Percentiles rank a stretch among this genome's conserved stretches.
phyloP scores from a whole-genome alignment of 37 sponge, comb jelly and placozoan species.

The Haliclona indistincta region DNA sequence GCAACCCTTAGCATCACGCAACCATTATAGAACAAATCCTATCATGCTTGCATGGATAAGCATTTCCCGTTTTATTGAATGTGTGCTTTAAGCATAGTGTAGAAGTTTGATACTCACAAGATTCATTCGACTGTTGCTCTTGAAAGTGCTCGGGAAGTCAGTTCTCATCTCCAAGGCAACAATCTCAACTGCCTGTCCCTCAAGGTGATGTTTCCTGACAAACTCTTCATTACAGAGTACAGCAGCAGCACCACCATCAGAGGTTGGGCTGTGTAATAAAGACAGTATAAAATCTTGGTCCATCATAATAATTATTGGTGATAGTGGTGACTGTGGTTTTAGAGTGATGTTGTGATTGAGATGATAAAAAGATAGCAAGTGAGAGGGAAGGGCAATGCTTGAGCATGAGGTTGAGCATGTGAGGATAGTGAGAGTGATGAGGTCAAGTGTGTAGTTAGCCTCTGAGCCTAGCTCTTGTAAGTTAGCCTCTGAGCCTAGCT shows the following conservation, averaged over 20 bases:
- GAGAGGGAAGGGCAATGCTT: neutral
- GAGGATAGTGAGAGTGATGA: too few species aligned
- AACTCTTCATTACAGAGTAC: slow-evolving; percentile 88
- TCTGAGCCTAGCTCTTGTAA: too few species aligned
- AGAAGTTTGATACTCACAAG: slow-evolving; percentile 49
- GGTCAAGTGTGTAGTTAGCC: too few species aligned
- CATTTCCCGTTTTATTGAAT: too few species aligned
- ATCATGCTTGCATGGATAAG: too few species aligned
- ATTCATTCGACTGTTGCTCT: slow-evolving; percentile 86
- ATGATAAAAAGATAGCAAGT: neutral
- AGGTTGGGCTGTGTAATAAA: slow-evolving; percentile 69
- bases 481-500: too few species aligned
- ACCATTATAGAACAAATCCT: too few species aligned
- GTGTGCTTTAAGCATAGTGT: too few species aligned
- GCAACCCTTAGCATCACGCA: too few species aligned
- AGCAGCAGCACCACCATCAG: slow-evolving; percentile 90
- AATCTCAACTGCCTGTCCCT: slow-evolving; percentile 87
- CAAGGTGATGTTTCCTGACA: slow-evolving; percentile 59
- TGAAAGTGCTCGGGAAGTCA: slow-evolving; percentile 89
- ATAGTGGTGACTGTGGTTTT: neutral
- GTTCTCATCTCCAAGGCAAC: slow-evolving; percentile 92
- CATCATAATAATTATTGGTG: neutral
- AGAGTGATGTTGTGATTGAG: neutral
- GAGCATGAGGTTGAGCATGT: neutral
- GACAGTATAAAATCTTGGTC: neutral